Conservation (phyloP, 2,888 invertebrate genomes). For the Rhingia campestris region DNA sequence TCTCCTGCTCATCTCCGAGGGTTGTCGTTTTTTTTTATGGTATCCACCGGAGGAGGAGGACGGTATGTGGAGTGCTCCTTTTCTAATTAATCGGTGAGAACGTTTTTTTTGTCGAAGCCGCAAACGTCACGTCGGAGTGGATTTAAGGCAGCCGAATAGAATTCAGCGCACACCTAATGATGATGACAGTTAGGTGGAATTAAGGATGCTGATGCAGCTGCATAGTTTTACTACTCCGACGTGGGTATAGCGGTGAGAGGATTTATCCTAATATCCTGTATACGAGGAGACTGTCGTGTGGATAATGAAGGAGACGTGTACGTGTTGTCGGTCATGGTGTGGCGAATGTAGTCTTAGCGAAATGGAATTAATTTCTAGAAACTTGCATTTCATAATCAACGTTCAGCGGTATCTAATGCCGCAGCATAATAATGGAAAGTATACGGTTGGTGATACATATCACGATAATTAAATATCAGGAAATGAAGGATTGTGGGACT, state of each 20-base stretch:
- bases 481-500: too few species aligned
- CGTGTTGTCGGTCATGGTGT: slow-evolving; percentile 7
- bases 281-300: slow-evolving; percentile 20
- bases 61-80: slow-evolving; percentile 1
- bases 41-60: background rate
- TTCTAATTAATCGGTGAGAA: slow-evolving; percentile 60
- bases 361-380: slow-evolving; percentile 16
- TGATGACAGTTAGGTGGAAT: slow-evolving; percentile 22
- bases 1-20: slow-evolving; percentile 31
- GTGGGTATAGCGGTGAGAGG: slow-evolving; percentile 8
- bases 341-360: slow-evolving; percentile 3
- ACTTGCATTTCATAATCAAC: slow-evolving; percentile 47
- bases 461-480: background rate
- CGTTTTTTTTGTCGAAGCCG: slow-evolving; percentile 7
- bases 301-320: slow-evolving; percentile 17
- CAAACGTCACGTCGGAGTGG: slow-evolving; percentile 27
- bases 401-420: slow-evolving; percentile 18
- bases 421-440: slow-evolving; percentile 17
- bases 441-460: slow-evolving; percentile 2
- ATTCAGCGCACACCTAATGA: slow-evolving; percentile 3
- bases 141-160: background rate
- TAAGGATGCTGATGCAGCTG: slow-evolving; percentile 50
- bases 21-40: background rate
- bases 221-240: slow-evolving; percentile 1
- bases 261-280: slow-evolving; percentile 30